phyloP scores from a whole-genome alignment of 2,888 invertebrate genomes.

The Caenorhabditis angaria region DNA sequence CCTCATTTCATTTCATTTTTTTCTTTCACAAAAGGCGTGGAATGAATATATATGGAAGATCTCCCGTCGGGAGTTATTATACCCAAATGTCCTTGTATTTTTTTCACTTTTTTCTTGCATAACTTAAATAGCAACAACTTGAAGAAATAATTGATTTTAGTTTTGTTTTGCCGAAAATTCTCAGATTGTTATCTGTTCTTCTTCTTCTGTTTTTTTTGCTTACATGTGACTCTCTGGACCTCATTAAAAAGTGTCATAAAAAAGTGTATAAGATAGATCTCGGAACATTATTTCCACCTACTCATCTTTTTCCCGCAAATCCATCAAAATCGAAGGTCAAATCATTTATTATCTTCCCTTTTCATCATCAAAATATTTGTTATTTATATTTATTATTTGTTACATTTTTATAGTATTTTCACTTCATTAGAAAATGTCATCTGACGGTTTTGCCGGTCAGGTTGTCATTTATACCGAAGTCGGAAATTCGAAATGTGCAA shows the following conservation, averaged over 20 bases:
- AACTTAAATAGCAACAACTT: neutral
- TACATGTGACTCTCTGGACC: neutral
- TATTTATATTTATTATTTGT: too few species aligned
- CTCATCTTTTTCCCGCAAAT: slow-evolving; percentile 1
- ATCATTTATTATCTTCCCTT: too few species aligned
- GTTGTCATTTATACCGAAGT: slow-evolving; percentile 48
- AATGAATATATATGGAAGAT: neutral
- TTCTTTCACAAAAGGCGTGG: neutral
- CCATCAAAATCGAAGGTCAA: slow-evolving; percentile 8
- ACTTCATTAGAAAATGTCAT: too few species aligned
- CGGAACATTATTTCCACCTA: slow-evolving; percentile 3
- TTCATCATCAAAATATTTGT: neutral
- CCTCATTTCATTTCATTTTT: neutral
- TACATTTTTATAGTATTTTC: slow-evolving; percentile 5
- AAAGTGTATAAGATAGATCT: neutral
- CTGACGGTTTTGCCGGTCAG: slow-evolving; percentile 20
- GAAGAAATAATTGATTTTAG: neutral
- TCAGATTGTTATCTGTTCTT: neutral
- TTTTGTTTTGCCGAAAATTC: neutral
- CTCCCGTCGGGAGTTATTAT: neutral
- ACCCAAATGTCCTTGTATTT: neutral
- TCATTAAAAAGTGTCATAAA: neutral
- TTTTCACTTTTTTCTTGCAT: neutral
- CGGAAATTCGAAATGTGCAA: slow-evolving; percentile 40
- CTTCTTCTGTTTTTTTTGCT: neutral